Percentiles rank a stretch among this genome's conserved stretches.
These are phyloP conservation scores for Oophaga sylvatica DNA, from an alignment of 2,797 vertebrate species.

Conservation along the genomic window DNA sequence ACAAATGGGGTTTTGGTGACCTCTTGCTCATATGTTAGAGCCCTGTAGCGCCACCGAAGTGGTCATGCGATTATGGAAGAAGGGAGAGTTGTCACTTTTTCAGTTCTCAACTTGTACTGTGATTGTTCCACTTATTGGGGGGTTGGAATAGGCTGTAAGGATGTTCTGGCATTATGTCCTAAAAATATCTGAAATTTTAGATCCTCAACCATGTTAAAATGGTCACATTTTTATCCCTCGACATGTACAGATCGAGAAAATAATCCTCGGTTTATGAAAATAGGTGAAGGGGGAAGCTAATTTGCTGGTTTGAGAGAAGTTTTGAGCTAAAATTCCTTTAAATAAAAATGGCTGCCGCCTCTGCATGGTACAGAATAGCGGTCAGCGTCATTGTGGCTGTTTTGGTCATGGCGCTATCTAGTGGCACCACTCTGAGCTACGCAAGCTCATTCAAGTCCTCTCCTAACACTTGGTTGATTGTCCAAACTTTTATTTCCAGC, in stretches of 20 bases:
- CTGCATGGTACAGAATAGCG: neutral
- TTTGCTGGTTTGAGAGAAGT: too few species aligned
- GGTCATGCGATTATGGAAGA: neutral
- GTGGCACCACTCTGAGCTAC: neutral
- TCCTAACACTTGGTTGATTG: slow-evolving; percentile 49
- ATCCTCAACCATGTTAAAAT: neutral
- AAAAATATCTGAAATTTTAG: neutral
- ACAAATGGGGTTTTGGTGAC: neutral
- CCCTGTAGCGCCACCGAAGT: neutral
- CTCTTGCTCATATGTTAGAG: neutral
- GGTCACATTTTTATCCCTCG: neutral
- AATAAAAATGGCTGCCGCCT: neutral
- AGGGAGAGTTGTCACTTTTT: neutral
- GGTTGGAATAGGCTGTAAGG: neutral
- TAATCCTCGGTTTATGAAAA: too few species aligned
- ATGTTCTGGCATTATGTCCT: neutral
- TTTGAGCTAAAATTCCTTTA: neutral
- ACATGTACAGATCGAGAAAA: neutral
- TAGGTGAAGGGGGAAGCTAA: too few species aligned
- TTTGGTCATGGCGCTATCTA: neutral
- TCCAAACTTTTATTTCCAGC: slow-evolving; percentile 26
- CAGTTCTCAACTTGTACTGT: neutral
- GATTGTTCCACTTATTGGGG: neutral
- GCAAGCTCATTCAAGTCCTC: neutral
- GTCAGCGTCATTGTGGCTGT: neutral